Evolutionary conservation across 2,797 vertebrate genomes (phyloP), one percentile per base, ranked within the genome.

Genomic region (Selene dorsalis): DNA sequence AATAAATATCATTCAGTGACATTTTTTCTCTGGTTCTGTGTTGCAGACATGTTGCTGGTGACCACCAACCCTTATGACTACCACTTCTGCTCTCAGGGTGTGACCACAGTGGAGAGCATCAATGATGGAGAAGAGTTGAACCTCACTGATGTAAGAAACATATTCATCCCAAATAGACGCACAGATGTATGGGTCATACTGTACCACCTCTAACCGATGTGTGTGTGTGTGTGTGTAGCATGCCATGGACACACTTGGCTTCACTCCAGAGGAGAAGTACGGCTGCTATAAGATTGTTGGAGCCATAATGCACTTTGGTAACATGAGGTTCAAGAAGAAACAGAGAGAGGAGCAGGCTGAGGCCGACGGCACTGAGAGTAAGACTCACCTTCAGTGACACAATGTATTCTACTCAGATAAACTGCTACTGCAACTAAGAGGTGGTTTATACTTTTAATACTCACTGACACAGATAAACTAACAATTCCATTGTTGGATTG

Each of bases 271-370:
- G 1, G 97, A 98, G 89, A 99, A 98, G 80, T 96, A 96, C 0
- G 96, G 96, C 91, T 97, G 93, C 91, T 99, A 98, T 65, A 98
- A 98, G 93, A 95, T 97, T 7, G 96, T 98, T 14, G 97, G 97
- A 0, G 96, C 96, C 79, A 96, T 98, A 84, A 97, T 98, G 96
- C 97, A 99, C 91, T 98, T 98, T 0, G 97, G 97, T n/a, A 99
- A 98, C 95, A 98, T 98, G 97, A 98, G 96, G 92, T 98, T 98
- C 91, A 99, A 98, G 94, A 97, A 97, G 75, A 96, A 95, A 80
- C 97, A 96, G 90, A 87, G 97, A 35, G 97, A 98, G 28, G 97
- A 99, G 88, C 97, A 99, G 93, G 97, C 97, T 0, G 97, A 99
- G 84, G 94, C 97, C 0, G 96, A 98, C 0, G 96, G 96, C 94